Evolutionary conservation across 2,888 invertebrate species (phyloP).

Genomic region (Tenthredo distinguenda): DNA sequence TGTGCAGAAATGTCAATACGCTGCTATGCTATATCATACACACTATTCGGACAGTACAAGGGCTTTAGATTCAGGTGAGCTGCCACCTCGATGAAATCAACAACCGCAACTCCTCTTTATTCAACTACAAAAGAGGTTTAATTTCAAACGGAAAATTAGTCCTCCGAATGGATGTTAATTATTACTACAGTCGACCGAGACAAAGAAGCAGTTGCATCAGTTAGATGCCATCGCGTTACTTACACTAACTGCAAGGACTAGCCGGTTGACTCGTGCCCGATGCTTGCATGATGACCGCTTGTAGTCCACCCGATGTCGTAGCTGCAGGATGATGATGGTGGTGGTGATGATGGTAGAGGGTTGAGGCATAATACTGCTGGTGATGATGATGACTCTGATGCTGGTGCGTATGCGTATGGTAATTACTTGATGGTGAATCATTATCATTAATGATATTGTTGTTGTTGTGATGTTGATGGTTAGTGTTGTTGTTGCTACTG

Average conservation of each 20-base stretch:
- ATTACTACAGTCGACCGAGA: background rate
- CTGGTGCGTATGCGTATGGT: conserved; percentile 59
- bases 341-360: conserved; percentile 75
- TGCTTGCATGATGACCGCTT: conserved; percentile 68
- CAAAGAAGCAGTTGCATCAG: conserved; percentile 29
- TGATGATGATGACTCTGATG: conserved; percentile 74
- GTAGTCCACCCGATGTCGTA: conserved; percentile 56
- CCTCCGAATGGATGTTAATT: conserved; percentile 6
- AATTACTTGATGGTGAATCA: conserved; percentile 58
- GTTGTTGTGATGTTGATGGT: conserved; percentile 53
- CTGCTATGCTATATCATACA: background rate
- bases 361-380: conserved; percentile 76
- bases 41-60: background rate
- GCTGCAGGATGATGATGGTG: conserved; percentile 70
- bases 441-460: conserved; percentile 53
- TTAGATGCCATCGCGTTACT: conserved; percentile 50
- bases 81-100: background rate
- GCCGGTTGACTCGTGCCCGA: conserved; percentile 68
- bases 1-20: too few relatives aligned
- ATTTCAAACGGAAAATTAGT: background rate
- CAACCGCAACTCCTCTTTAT: background rate
- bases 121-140: background rate
- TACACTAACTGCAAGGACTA: conserved; percentile 70
- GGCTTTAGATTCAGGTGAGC: background rate
- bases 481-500: conserved; percentile 37